A percentile compares a stretch with the other conserved stretches of the same genome.
These are phyloP conservation scores for Apodemus agrarius DNA, from an alignment of 2,797 vertebrate genomes.

Conservation along the genomic window DNA sequence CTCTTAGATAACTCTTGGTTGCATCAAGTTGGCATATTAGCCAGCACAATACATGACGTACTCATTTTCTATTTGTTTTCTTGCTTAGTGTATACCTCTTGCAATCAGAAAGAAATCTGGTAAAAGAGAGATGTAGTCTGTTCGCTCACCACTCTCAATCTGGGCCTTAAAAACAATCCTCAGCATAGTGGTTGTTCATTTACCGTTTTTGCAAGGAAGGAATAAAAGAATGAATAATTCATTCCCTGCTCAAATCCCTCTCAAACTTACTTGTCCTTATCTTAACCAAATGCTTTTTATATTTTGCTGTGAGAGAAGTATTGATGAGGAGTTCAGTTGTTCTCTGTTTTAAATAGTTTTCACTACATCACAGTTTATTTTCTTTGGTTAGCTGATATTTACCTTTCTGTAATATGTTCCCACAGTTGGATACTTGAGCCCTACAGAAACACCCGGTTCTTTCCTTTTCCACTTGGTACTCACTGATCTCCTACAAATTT, in stretches of 20 bases:
- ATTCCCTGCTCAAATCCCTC: slow-evolving; percentile 33
- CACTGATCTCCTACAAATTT: not conserved
- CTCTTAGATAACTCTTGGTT: not conserved
- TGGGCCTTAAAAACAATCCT: not conserved
- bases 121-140: slow-evolving; percentile 1
- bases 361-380: not conserved
- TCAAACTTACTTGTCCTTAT: slow-evolving; percentile 28
- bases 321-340: not conserved
- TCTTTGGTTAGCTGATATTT: not conserved
- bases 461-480: not conserved
- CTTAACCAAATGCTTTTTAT: slow-evolving; percentile 31
- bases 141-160: not conserved
- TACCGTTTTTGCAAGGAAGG: slow-evolving; percentile 38
- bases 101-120: slow-evolving; percentile 25
- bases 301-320: slow-evolving; percentile 41
- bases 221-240: slow-evolving; percentile 65
- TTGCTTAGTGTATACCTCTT: not conserved
- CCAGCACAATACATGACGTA: not conserved
- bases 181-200: slow-evolving; percentile 26
- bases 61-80: not conserved
- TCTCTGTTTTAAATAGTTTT: slow-evolving; percentile 26
- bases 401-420: not conserved
- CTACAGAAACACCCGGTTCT: not conserved
- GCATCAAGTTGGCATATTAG: not conserved
- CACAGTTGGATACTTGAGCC: not conserved